A percentile compares a stretch with the other conserved stretches of the same genome.
phyloP scores from a whole-genome alignment of 2,113 vertebrate species.

The Poecilia latipinna region DNA sequence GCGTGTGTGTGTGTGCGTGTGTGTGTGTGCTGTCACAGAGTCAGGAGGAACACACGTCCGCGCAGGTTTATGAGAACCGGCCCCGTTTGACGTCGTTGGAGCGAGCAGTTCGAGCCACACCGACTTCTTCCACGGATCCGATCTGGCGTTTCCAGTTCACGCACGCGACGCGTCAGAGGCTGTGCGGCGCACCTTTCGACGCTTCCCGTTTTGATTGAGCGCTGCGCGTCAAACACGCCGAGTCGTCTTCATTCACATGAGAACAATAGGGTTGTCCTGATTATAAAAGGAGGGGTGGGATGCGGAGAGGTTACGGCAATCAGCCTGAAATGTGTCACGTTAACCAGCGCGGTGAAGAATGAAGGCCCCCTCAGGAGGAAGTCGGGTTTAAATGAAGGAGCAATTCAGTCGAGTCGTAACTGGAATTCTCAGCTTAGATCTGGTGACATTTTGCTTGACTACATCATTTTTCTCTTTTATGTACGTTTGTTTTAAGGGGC shows the following conservation, averaged over 20 bases:
- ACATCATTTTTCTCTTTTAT: background rate
- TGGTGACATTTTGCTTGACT: background rate
- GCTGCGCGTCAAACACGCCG: constrained; percentile 27
- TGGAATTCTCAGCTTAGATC: background rate
- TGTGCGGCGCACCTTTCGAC: constrained; percentile 24
- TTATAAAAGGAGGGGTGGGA: constrained; percentile 24
- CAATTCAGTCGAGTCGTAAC: constrained; percentile 6
- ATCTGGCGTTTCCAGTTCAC: constrained; percentile 41
- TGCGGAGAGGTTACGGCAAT: constrained; percentile 15
- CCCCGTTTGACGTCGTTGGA: constrained; percentile 7
- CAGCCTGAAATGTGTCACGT: constrained; percentile 7
- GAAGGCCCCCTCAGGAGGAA: constrained; percentile 26
- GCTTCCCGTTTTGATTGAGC: constrained; percentile 49
- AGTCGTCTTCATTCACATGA: constrained; percentile 19
- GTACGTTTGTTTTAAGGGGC: too few relatives aligned
- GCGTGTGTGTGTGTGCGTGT: background rate
- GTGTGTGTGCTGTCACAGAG: constrained; percentile 18
- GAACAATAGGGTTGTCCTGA: constrained; percentile 31
- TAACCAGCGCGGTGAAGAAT: constrained; percentile 24
- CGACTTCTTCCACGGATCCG: constrained; percentile 15
- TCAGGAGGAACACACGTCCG: constrained; percentile 29
- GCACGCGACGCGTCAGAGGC: constrained; percentile 16
- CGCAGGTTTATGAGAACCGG: constrained; percentile 14
- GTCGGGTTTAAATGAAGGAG: constrained; percentile 9
- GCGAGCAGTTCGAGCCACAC: constrained; percentile 41